Conservation (phyloP, 1,140 invertebrate species). For the Temnothorax longispinosus region DNA sequence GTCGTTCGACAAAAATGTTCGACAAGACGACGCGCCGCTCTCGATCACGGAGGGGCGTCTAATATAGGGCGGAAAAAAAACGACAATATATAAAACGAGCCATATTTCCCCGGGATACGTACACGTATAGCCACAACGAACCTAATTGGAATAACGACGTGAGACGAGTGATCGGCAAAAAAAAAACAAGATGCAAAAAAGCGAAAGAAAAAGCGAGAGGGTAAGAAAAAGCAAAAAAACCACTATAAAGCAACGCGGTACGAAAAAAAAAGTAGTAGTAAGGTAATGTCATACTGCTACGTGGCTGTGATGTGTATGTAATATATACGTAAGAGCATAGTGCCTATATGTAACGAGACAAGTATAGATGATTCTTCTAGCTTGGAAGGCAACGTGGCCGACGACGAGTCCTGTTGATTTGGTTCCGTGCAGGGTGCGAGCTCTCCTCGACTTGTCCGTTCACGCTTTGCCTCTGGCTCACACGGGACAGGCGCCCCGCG, state of each 20-base stretch:
- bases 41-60: constrained; percentile 9
- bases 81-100: neutral
- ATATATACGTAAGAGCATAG: constrained; percentile 57
- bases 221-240: constrained; percentile 18
- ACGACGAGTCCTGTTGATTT: constrained; percentile 85
- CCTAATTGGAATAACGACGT: constrained; percentile 40
- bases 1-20: constrained; percentile 23
- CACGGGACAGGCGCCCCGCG: neutral
- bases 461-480: constrained; percentile 68
- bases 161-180: constrained; percentile 41
- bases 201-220: constrained; percentile 53
- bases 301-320: constrained; percentile 63
- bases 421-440: constrained; percentile 85
- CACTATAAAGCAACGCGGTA: constrained; percentile 19
- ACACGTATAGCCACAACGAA: constrained; percentile 40
- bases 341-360: constrained; percentile 54
- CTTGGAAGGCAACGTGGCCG: constrained; percentile 74
- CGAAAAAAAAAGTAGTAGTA: constrained; percentile 51
- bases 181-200: constrained; percentile 42
- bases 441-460: constrained; percentile 73
- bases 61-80: constrained; percentile 23
- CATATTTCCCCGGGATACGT: constrained; percentile 26
- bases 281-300: constrained; percentile 60
- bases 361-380: constrained; percentile 74
- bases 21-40: constrained; percentile 36